A percentile compares a stretch with the other conserved stretches of the same genome.
Conservation (phyloP, 2,888 invertebrate species). For the Cerastis leucographa region DNA sequence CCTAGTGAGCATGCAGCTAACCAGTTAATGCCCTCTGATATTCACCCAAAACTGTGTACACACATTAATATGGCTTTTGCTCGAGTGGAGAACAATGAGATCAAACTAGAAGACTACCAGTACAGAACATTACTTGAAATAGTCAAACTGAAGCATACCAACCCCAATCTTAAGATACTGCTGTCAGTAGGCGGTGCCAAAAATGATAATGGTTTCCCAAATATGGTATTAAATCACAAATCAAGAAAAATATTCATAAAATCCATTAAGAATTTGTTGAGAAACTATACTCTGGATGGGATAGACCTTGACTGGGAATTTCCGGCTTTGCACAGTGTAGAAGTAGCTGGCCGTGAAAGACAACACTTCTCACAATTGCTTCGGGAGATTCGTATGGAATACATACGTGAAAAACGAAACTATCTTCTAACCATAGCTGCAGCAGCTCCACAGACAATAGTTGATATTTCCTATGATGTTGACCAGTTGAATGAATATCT, state of each 20-base stretch:
- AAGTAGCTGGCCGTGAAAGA: slow-evolving; percentile 86
- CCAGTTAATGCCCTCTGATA: slow-evolving; percentile 89
- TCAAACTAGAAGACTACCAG: slow-evolving; percentile 88
- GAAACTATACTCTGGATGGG: slow-evolving; percentile 91
- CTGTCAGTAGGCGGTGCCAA: slow-evolving; percentile 93
- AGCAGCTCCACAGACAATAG: slow-evolving; percentile 94
- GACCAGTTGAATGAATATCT: slow-evolving; percentile 94
- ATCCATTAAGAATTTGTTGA: slow-evolving; percentile 89
- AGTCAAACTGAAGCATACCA: slow-evolving; percentile 89
- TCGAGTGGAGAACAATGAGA: slow-evolving; percentile 90
- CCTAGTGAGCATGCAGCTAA: slow-evolving; percentile 77
- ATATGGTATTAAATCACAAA: slow-evolving; percentile 93
- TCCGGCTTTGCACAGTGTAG: slow-evolving; percentile 91
- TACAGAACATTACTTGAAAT: slow-evolving; percentile 81
- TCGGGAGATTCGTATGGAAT: slow-evolving; percentile 93
- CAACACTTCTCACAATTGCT: slow-evolving; percentile 94
- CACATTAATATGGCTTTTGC: slow-evolving; percentile 96
- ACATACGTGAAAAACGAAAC: slow-evolving; percentile 90
- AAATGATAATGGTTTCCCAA: slow-evolving; percentile 91
- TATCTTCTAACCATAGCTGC: slow-evolving; percentile 94
- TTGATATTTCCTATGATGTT: slow-evolving; percentile 95
- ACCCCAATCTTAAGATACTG: slow-evolving; percentile 93
- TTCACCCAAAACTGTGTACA: slow-evolving; percentile 94
- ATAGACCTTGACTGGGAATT: slow-evolving; percentile 97
- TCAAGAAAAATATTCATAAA: slow-evolving; percentile 92